A percentile compares a stretch with the other conserved stretches of the same genome.
These are phyloP conservation scores for Dendropsophus ebraccatus DNA, from an alignment of 2,113 vertebrate genomes.

Conservation along the genomic window DNA sequence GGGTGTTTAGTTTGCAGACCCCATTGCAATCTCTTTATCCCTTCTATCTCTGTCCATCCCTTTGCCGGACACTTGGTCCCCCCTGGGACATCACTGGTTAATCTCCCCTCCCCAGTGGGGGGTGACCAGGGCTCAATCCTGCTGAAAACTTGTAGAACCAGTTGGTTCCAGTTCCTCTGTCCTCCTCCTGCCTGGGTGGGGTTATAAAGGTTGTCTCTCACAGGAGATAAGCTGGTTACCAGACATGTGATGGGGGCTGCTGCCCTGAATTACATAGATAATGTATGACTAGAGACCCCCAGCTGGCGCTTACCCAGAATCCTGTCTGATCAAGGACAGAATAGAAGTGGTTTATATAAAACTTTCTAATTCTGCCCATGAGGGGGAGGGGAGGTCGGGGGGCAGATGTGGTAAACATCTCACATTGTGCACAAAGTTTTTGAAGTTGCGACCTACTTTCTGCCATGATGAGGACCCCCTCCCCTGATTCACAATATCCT, in stretches of 20 bases:
- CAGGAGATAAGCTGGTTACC: background rate
- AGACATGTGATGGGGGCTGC: background rate
- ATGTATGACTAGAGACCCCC: no score
- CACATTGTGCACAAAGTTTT: background rate
- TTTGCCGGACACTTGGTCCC: background rate
- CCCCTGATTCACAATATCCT: no score
- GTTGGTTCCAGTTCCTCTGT: conserved; percentile 29
- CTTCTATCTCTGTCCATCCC: background rate
- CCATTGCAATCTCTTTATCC: no score
- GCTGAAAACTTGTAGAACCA: background rate
- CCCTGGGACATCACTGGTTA: background rate
- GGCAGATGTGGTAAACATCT: background rate
- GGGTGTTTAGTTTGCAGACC: background rate
- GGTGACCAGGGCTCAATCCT: background rate
- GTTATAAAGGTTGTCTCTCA: background rate
- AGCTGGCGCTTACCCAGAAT: background rate
- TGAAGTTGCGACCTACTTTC: no score
- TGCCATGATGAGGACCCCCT: no score
- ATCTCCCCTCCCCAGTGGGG: background rate
- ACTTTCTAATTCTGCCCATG: no score
- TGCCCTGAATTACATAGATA: background rate
- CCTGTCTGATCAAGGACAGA: no score
- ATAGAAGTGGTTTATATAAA: no score
- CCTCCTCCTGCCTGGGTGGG: background rate
- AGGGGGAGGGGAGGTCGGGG: no score